phyloP scores from a whole-genome alignment of 1,140 invertebrate species.

The Sweltsa coloradensis region DNA sequence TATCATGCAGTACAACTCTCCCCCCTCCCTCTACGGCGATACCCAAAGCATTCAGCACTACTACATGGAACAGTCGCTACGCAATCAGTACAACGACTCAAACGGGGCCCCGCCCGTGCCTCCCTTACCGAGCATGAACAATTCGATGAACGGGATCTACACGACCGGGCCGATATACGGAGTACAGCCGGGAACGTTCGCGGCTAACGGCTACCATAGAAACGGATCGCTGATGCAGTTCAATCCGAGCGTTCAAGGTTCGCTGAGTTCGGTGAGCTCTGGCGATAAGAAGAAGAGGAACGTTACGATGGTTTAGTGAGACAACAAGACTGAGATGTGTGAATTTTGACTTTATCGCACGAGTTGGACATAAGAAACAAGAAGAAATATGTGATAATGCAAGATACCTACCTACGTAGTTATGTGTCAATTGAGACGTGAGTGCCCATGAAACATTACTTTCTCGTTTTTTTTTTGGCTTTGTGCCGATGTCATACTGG shows the following conservation, averaged over 20 bases:
- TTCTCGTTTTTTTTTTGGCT: too few relatives aligned
- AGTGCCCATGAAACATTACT: too few relatives aligned
- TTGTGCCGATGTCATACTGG: too few relatives aligned
- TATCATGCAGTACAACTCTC: neutral
- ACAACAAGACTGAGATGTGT: too few relatives aligned
- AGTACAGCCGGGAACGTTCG: constrained; percentile 10
- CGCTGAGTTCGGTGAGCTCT: constrained; percentile 39
- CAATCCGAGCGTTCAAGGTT: constrained; percentile 38
- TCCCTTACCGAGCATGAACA: constrained; percentile 26
- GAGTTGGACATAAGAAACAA: neutral
- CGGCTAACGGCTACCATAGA: constrained; percentile 27
- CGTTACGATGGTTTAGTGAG: constrained; percentile 41
- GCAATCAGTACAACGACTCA: too few relatives aligned
- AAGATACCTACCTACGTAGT: too few relatives aligned
- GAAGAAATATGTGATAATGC: too few relatives aligned
- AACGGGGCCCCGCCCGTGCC: constrained; percentile 26
- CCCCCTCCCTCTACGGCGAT: neutral
- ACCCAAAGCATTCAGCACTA: neutral
- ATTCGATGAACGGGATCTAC: constrained; percentile 28
- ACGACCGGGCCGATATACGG: constrained; percentile 13
- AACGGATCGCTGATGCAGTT: constrained; percentile 30
- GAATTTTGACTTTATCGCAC: too few relatives aligned
- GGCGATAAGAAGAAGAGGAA: constrained; percentile 38
- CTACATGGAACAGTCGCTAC: constrained; percentile 1
- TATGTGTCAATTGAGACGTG: too few relatives aligned